phyloP scores from a whole-genome alignment of 2,888 invertebrate genomes.

The Tetheella fluctuosa region DNA sequence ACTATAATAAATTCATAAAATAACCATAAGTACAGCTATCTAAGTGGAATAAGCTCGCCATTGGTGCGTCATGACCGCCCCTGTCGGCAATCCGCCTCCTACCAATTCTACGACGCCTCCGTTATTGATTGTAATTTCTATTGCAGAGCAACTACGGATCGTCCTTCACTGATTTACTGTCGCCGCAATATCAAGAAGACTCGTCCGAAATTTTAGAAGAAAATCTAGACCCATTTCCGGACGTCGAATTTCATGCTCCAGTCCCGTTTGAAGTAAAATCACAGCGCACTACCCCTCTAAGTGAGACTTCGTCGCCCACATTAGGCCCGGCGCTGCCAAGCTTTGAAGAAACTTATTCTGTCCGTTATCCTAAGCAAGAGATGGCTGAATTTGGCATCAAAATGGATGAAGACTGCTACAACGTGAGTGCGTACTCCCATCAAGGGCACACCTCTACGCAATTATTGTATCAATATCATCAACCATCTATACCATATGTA shows the following conservation, averaged over 20 bases:
- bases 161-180: slow-evolving; percentile 91
- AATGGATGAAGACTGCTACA: slow-evolving; percentile 94
- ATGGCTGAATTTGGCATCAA: slow-evolving; percentile 88
- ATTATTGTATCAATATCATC: slow-evolving; percentile 84
- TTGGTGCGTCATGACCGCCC: slow-evolving; percentile 70
- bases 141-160: slow-evolving; percentile 91
- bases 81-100: slow-evolving; percentile 66
- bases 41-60: slow-evolving; percentile 55
- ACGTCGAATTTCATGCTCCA: slow-evolving; percentile 85
- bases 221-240: slow-evolving; percentile 90
- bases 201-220: slow-evolving; percentile 88
- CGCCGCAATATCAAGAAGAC: slow-evolving; percentile 89
- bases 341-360: slow-evolving; percentile 94
- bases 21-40: slow-evolving; percentile 32
- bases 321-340: slow-evolving; percentile 89
- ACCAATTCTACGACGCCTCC: slow-evolving; percentile 68
- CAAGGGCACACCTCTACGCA: slow-evolving; percentile 85
- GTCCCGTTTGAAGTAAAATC: slow-evolving; percentile 72
- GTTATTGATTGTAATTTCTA: slow-evolving; percentile 72
- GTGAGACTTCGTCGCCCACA: slow-evolving; percentile 74
- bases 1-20: slow-evolving; percentile 29
- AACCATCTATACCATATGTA: slow-evolving; percentile 83
- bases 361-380: slow-evolving; percentile 88
- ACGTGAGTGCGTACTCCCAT: slow-evolving; percentile 84
- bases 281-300: slow-evolving; percentile 71